phyloP scores from a whole-genome alignment of 2,797 vertebrate genomes.

The Betta splendens region DNA sequence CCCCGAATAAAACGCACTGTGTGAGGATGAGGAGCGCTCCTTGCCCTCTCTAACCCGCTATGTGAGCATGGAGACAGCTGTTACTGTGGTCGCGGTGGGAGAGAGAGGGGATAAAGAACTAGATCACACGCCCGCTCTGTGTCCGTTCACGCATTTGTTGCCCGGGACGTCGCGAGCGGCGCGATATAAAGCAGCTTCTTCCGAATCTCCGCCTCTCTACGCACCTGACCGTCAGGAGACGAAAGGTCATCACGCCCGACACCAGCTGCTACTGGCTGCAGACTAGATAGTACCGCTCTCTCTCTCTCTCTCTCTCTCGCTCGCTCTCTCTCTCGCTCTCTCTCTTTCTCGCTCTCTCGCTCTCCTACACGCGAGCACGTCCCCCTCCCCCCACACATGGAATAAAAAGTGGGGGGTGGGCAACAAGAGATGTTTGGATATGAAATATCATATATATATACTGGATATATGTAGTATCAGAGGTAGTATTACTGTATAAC shows the following conservation, averaged over 20 bases:
- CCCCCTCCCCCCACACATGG: too few relatives aligned
- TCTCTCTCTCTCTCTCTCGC: constrained; percentile 52
- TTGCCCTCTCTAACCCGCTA: constrained; percentile 35
- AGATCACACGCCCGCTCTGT: constrained; percentile 21
- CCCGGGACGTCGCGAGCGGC: constrained; percentile 55
- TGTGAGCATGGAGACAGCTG: constrained; percentile 33
- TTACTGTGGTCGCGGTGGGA: neutral
- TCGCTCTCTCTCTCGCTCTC: constrained; percentile 15
- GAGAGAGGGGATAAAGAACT: neutral
- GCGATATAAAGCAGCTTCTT: constrained; percentile 51
- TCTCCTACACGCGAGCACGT: constrained; percentile 10
- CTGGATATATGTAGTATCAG: too few relatives aligned
- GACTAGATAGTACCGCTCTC: neutral
- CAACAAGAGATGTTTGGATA: too few relatives aligned
- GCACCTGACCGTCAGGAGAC: constrained; percentile 71
- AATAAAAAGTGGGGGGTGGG: too few relatives aligned
- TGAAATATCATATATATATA: too few relatives aligned
- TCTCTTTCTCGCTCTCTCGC: constrained; percentile 53
- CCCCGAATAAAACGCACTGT: constrained; percentile 40
- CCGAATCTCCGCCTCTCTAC: constrained; percentile 64
- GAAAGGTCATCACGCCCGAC: constrained; percentile 70
- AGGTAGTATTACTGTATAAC: too few relatives aligned
- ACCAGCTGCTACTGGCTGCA: constrained; percentile 48
- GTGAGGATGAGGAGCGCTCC: constrained; percentile 42
- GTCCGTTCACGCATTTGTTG: constrained; percentile 61